Conservation (phyloP, 92 coral and sea anemone genomes). For the Parazoanthus darwini region DNA sequence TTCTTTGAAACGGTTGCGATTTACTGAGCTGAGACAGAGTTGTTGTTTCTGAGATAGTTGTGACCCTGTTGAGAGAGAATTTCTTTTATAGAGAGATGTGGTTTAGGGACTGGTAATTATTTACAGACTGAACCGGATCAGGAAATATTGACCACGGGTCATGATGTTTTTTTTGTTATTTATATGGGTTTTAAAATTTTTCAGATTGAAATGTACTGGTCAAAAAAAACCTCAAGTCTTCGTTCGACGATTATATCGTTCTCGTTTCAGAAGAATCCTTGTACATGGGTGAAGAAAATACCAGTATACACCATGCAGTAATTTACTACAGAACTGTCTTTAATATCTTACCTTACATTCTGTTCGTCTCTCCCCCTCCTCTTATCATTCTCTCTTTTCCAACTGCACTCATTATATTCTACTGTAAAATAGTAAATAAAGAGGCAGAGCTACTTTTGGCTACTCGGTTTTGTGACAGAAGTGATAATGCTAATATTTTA, state of each 20-base stretch:
- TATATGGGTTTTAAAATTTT: conserved; percentile 14
- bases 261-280: conserved; percentile 25
- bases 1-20: conserved; percentile 26
- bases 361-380: neutral
- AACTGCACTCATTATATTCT: conserved; percentile 24
- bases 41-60: conserved; percentile 28
- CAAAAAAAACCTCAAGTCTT: conserved; percentile 28
- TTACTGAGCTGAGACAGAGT: conserved; percentile 9
- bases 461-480: conserved; percentile 19
- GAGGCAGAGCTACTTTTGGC: conserved; percentile 24
- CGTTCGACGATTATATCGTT: neutral
- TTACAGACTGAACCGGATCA: conserved; percentile 30
- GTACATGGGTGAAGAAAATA: conserved; percentile 5
- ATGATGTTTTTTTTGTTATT: conserved; percentile 13
- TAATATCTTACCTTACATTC: conserved; percentile 10
- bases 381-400: neutral
- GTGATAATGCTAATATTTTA: conserved; percentile 26
- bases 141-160: conserved; percentile 24
- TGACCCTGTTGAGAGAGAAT: conserved; percentile 30
- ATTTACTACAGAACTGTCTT: conserved; percentile 12
- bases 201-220: conserved; percentile 23
- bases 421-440: conserved; percentile 16
- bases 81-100: conserved; percentile 10
- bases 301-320: conserved; percentile 1
- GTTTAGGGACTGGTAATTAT: conserved; percentile 13